These are phyloP conservation scores for Salminus brasiliensis DNA, from an alignment of 2,113 vertebrate genomes.

Conservation along the genomic window DNA sequence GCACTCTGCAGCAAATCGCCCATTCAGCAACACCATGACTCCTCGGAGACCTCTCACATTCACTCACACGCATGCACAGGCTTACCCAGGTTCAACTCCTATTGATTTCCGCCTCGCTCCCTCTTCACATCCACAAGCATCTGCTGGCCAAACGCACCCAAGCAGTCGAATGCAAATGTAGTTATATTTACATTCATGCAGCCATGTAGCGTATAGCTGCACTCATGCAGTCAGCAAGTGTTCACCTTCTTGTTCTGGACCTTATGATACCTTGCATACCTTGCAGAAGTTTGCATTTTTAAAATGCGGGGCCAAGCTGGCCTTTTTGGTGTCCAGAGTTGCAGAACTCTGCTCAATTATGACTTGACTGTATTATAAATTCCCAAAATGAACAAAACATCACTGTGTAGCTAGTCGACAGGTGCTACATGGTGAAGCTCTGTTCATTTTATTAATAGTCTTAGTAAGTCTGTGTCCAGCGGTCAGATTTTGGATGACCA, in stretches of 20 bases:
- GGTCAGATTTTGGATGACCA: too few species aligned
- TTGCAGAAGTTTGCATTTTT: too few species aligned
- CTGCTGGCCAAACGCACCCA: constrained; percentile 5
- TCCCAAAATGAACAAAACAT: too few species aligned
- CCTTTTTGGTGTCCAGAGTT: too few species aligned
- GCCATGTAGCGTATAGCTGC: not conserved
- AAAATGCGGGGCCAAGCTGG: too few species aligned
- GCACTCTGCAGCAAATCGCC: constrained; percentile 19
- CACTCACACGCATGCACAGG: constrained; percentile 23
- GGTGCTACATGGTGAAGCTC: too few species aligned
- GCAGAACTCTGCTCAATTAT: too few species aligned
- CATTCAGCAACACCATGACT: constrained; percentile 36
- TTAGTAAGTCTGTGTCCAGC: too few species aligned
- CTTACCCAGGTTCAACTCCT: constrained; percentile 2
- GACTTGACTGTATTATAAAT: too few species aligned
- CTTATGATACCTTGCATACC: not conserved
- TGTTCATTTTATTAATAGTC: too few species aligned
- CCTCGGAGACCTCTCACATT: constrained; percentile 39
- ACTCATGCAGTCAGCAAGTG: not conserved
- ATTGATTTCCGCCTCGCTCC: constrained; percentile 1
- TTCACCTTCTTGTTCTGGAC: not conserved
- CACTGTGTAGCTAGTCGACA: too few species aligned
- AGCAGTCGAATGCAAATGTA: constrained; percentile 29
- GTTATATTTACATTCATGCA: constrained; percentile 17
- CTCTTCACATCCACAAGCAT: constrained; percentile 15